Evolutionary conservation across 1,140 invertebrate species (phyloP).

Genomic region (Drosophila nikananu): DNA sequence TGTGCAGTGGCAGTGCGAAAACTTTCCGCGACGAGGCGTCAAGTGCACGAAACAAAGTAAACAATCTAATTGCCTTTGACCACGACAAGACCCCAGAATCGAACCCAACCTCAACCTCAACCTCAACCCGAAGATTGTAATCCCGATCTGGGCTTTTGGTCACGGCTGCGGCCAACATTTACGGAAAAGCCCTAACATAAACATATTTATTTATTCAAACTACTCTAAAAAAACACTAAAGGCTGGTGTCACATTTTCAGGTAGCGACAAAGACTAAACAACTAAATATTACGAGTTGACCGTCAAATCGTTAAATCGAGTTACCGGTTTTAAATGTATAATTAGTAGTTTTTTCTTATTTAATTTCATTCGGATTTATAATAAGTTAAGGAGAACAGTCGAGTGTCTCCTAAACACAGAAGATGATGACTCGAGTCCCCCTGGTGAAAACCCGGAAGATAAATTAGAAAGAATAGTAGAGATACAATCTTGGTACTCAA

Average conservation of each 20-base stretch:
- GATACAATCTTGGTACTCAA: too few relatives aligned
- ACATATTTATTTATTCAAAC: background rate
- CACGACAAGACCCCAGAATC: conserved; percentile 11
- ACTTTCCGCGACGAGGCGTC: conserved; percentile 46
- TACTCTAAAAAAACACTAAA: background rate
- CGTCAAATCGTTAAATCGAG: conserved; percentile 4
- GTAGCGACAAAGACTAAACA: background rate
- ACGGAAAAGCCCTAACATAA: background rate
- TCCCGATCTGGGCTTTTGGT: conserved; percentile 15
- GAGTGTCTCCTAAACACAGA: too few relatives aligned
- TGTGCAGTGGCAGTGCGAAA: conserved; percentile 20
- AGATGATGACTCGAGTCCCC: too few relatives aligned
- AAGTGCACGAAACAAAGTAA: conserved; percentile 40
- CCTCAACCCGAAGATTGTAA: background rate
- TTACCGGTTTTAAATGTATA: background rate
- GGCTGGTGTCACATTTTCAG: background rate
- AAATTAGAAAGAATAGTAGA: background rate
- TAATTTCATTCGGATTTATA: background rate
- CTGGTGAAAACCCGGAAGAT: background rate
- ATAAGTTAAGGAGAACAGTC: too few relatives aligned
- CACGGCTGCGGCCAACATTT: background rate
- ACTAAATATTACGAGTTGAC: background rate
- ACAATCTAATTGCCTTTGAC: conserved; percentile 46
- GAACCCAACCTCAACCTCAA: conserved; percentile 13
- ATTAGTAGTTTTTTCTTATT: background rate